phyloP scores from a whole-genome alignment of 2,888 invertebrate genomes.

The Leptopilina drosophilae region DNA sequence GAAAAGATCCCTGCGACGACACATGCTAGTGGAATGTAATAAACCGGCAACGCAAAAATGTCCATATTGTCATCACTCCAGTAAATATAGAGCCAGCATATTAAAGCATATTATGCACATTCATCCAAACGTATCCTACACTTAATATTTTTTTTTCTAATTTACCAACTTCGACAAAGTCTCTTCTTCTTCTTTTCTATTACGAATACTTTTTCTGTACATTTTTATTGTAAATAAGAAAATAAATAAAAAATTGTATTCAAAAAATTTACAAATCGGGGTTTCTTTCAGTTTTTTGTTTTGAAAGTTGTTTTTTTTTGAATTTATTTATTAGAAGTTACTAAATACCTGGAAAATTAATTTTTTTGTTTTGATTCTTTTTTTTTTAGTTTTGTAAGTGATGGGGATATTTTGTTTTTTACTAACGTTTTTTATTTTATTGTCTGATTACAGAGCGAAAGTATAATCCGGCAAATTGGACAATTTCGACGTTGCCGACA shows the following conservation, averaged over 20 bases:
- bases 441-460: conserved; percentile 62
- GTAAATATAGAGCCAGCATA: conserved; percentile 74
- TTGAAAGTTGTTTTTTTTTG: no score
- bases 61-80: conserved; percentile 70
- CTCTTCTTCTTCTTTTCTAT: background rate
- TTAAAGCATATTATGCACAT: conserved; percentile 70
- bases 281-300: no score
- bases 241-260: background rate
- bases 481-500: conserved; percentile 66
- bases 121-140: conserved; percentile 61
- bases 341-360: no score
- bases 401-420: background rate
- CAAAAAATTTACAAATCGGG: no score
- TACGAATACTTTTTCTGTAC: background rate
- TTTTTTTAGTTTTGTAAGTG: no score
- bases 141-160: conserved; percentile 27
- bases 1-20: conserved; percentile 78
- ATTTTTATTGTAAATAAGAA: conserved; percentile 9
- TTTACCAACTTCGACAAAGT: no score
- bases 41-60: conserved; percentile 73
- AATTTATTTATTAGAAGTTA: no score
- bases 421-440: background rate
- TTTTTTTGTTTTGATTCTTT: no score
- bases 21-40: conserved; percentile 75
- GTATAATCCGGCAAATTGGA: conserved; percentile 71